Percentiles rank a stretch among this genome's conserved stretches.
Conservation (phyloP, 2,888 invertebrate genomes). For the Drosophila falleni region DNA sequence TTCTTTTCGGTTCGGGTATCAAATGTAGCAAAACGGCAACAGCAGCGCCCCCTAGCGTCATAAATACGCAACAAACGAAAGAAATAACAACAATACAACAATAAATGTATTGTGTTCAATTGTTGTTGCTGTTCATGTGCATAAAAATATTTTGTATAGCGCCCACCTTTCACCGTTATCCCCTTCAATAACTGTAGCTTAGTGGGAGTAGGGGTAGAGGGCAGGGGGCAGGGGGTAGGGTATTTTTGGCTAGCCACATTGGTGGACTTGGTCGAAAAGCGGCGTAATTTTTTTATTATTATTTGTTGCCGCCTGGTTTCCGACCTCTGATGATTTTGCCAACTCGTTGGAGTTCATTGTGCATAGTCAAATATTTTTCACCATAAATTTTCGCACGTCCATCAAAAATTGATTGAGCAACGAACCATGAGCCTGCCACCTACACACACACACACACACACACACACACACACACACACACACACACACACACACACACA, state of each 20-base stretch:
- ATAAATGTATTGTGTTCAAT: conserved; percentile 50
- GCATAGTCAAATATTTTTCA: conserved; percentile 81
- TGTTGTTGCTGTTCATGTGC: conserved; percentile 27
- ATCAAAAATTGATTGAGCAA: conserved; percentile 80
- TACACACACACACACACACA: conserved; percentile 39
- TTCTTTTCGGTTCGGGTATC: conserved; percentile 1
- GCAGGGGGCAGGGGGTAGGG: background rate
- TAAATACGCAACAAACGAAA: conserved; percentile 67
- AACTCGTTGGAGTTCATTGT: conserved; percentile 68
- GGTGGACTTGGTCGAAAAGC: conserved; percentile 34
- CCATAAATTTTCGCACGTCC: conserved; percentile 83
- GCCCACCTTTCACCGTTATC: background rate
- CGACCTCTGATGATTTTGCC: conserved; percentile 12
- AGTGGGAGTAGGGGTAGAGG: background rate
- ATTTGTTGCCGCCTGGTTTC: conserved; percentile 1
- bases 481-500: conserved; percentile 6
- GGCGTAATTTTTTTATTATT: conserved; percentile 17
- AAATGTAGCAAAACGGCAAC: conserved; percentile 24
- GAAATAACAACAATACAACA: conserved; percentile 45
- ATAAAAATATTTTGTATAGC: conserved; percentile 49
- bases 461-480: conserved; percentile 30
- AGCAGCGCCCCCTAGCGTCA: conserved; percentile 54
- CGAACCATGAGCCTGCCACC: conserved; percentile 50
- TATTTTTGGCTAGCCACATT: conserved; percentile 64
- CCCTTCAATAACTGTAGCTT: background rate